Evolutionary conservation across 2,888 invertebrate species (phyloP).

Genomic region (Myathropa florea): DNA sequence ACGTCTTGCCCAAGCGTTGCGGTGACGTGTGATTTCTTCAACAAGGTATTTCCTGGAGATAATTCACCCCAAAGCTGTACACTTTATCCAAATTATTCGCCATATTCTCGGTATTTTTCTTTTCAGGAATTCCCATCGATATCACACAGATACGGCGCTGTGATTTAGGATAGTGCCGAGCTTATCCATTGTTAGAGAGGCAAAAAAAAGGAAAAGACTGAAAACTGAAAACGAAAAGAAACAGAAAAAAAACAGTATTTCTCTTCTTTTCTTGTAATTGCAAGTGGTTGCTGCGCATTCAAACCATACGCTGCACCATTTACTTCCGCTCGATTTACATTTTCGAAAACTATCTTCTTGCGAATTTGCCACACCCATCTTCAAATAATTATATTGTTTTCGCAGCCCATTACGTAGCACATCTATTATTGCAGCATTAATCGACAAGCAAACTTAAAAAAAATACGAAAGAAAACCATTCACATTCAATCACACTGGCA

Average conservation of each 20-base stretch:
- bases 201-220: background rate
- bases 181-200: background rate
- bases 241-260: background rate
- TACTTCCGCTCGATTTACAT: constrained; percentile 12
- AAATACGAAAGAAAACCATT: background rate
- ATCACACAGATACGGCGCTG: background rate
- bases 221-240: too few species aligned
- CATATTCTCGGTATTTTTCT: background rate
- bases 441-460: background rate
- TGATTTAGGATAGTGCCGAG: background rate
- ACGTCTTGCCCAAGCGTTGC: background rate
- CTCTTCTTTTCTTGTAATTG: constrained; percentile 1
- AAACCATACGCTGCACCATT: constrained; percentile 11
- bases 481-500: background rate
- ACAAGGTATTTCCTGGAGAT: background rate
- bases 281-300: constrained; percentile 59
- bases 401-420: constrained; percentile 35
- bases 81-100: background rate
- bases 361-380: constrained; percentile 63
- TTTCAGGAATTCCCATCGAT: background rate
- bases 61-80: background rate
- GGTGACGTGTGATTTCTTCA: background rate
- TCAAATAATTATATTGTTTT: constrained; percentile 24
- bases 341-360: constrained; percentile 12
- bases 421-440: background rate